These are phyloP conservation scores for Philopotamus ludificatus DNA, from an alignment of 1,140 invertebrate species.

Conservation along the genomic window DNA sequence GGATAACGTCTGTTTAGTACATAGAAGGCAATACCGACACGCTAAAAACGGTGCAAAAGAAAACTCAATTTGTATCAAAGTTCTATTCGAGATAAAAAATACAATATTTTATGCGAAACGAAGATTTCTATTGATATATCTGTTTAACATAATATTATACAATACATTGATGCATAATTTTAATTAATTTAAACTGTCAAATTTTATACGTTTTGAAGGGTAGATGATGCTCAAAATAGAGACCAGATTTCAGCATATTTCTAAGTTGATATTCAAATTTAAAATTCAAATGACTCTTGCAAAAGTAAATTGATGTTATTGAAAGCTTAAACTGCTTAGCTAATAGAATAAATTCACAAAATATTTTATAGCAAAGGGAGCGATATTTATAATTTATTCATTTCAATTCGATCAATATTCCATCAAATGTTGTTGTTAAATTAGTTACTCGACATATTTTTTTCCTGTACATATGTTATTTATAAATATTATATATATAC, in stretches of 20 bases:
- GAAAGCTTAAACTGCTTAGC: constrained; percentile 1
- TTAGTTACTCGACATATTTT: no score
- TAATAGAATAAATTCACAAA: not conserved
- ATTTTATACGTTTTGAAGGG: no score
- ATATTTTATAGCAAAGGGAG: not conserved
- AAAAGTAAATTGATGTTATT: constrained; percentile 10
- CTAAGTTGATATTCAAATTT: constrained; percentile 6
- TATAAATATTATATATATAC: no score
- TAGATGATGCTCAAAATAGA: not conserved
- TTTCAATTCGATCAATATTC: not conserved
- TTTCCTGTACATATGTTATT: no score
- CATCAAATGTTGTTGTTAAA: no score
- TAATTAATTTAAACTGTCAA: no score
- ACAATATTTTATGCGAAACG: no score
- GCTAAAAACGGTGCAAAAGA: not conserved
- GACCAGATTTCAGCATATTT: not conserved
- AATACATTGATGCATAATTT: no score
- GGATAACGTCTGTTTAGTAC: not conserved
- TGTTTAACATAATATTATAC: no score
- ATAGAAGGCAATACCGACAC: not conserved
- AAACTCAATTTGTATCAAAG: not conserved
- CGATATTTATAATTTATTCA: not conserved
- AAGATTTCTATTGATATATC: no score
- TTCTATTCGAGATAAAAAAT: no score
- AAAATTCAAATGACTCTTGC: not conserved